Conservation (phyloP, 2,888 invertebrate species). For the Drosophila siamana region DNA sequence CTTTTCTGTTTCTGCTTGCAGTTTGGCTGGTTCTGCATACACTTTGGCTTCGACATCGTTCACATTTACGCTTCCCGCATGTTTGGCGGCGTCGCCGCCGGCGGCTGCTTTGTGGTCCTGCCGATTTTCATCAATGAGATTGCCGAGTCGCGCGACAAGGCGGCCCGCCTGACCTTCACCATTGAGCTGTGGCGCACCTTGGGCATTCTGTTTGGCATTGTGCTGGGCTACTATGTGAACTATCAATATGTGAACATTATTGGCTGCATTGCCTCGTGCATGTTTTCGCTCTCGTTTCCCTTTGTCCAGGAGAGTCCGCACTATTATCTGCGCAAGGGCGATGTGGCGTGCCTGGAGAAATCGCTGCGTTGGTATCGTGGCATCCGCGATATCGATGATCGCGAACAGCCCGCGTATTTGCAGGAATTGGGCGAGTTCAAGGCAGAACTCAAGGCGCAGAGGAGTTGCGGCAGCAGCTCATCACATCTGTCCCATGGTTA, state of each 20-base stretch:
- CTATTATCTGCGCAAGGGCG: conserved; percentile 69
- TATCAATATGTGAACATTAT: conserved; percentile 70
- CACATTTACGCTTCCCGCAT: conserved; percentile 82
- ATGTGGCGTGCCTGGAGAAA: conserved; percentile 76
- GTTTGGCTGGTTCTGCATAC: conserved; percentile 81
- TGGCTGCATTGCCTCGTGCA: conserved; percentile 71
- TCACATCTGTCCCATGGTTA: conserved; percentile 47
- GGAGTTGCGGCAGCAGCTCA: conserved; percentile 32
- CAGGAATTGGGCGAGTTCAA: conserved; percentile 74
- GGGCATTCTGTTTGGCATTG: conserved; percentile 78
- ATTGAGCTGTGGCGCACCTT: conserved; percentile 74
- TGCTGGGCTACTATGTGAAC: conserved; percentile 66
- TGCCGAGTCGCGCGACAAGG: conserved; percentile 64
- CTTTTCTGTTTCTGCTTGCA: conserved; percentile 35
- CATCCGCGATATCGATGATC: conserved; percentile 79
- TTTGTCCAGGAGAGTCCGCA: conserved; percentile 83
- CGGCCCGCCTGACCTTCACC: conserved; percentile 68
- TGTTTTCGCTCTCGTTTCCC: conserved; percentile 78
- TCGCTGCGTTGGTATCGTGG: conserved; percentile 84
- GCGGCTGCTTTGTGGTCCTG: conserved; percentile 76
- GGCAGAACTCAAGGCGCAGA: conserved; percentile 41
- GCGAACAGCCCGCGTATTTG: conserved; percentile 72
- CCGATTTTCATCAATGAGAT: conserved; percentile 83
- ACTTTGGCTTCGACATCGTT: conserved; percentile 79
- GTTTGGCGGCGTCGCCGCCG: conserved; percentile 78